These are phyloP conservation scores for Peromyscus maniculatus DNA, from an alignment of 2,113 vertebrate genomes.

Conservation along the genomic window DNA sequence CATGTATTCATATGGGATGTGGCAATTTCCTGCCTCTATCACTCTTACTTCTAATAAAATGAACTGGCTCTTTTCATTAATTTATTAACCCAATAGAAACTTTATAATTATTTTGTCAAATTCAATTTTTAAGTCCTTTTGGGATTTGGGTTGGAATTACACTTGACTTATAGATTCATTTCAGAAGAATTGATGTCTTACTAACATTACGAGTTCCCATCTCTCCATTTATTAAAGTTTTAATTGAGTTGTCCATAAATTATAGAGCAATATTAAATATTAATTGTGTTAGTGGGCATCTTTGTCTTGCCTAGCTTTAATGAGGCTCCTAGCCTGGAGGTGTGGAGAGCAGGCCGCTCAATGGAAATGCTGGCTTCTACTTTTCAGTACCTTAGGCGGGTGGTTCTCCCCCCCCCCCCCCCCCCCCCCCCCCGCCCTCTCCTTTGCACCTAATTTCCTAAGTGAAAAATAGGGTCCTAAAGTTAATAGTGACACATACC, in stretches of 20 bases:
- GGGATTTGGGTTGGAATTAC: constrained; percentile 59
- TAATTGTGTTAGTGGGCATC: constrained; percentile 55
- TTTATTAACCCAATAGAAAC: constrained; percentile 63
- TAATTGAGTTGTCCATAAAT: constrained; percentile 74
- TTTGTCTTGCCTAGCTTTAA: constrained; percentile 56
- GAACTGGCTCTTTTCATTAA: constrained; percentile 42
- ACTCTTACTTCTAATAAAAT: neutral
- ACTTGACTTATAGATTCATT: constrained; percentile 72
- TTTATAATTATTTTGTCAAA: constrained; percentile 64
- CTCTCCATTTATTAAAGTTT: constrained; percentile 67
- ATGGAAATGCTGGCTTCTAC: neutral
- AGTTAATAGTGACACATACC: neutral
- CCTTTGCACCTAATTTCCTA: neutral
- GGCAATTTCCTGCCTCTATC: neutral
- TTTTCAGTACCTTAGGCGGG: neutral
- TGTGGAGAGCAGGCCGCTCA: neutral
- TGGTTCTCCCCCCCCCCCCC: no score
- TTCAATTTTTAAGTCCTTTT: constrained; percentile 63
- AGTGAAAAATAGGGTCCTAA: neutral
- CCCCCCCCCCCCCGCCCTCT: no score
- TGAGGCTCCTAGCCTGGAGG: neutral
- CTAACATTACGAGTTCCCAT: constrained; percentile 9
- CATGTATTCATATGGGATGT: neutral
- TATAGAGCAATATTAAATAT: constrained; percentile 65
- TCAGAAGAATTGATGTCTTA: constrained; percentile 61